These are phyloP conservation scores for Melanotaenia duboulayi DNA, from an alignment of 2,113 vertebrate species.

Conservation along the genomic window DNA sequence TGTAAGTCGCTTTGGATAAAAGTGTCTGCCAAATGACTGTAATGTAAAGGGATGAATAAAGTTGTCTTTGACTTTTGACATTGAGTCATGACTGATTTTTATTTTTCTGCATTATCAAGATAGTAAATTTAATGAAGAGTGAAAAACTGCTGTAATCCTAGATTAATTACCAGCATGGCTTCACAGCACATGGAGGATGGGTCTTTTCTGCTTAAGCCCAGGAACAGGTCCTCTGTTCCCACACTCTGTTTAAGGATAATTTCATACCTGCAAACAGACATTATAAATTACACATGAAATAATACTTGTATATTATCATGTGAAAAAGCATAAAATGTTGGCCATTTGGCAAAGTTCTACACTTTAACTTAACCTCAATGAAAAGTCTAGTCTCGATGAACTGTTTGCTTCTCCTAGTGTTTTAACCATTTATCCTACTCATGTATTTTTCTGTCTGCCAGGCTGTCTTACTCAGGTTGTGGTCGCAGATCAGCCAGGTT, in stretches of 20 bases:
- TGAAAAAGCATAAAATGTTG: background rate
- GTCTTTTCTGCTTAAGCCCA: conserved; percentile 90
- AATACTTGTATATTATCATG: background rate
- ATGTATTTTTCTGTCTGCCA: background rate
- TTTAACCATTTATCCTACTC: background rate
- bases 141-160: background rate
- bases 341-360: background rate
- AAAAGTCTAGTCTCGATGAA: background rate
- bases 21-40: too few relatives aligned
- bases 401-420: background rate
- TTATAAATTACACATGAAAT: conserved; percentile 10
- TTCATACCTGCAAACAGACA: conserved; percentile 85
- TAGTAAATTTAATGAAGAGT: background rate
- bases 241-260: conserved; percentile 91
- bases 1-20: too few relatives aligned
- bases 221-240: conserved; percentile 91
- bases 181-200: conserved; percentile 93
- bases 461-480: conserved; percentile 88
- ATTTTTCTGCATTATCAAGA: background rate
- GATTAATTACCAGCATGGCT: conserved; percentile 86
- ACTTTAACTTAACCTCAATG: background rate
- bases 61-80: too few relatives aligned
- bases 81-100: too few relatives aligned
- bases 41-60: too few relatives aligned
- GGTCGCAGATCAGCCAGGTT: conserved; percentile 88